A percentile compares a stretch with the other conserved stretches of the same genome.
Evolutionary conservation across 2,888 invertebrate species (phyloP).

Genomic region (Sacculina carcini): DNA sequence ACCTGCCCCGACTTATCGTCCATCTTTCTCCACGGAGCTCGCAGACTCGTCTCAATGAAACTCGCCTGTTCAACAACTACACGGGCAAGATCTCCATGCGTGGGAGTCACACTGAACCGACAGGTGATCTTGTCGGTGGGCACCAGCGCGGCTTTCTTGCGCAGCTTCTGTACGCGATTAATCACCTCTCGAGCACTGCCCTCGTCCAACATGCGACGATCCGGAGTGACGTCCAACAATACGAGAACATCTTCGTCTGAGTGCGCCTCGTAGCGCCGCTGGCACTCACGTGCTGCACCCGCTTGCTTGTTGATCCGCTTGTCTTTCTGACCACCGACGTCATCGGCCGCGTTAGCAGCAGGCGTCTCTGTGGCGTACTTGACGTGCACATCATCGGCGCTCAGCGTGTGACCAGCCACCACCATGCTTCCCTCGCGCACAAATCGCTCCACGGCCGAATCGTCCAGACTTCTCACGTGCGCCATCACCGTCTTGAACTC

Average conservation of each 20-base stretch:
- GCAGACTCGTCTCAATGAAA: too few species aligned
- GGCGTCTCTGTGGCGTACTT: slow-evolving; percentile 18
- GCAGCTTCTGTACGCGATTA: slow-evolving; percentile 78
- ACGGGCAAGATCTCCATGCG: slow-evolving; percentile 31
- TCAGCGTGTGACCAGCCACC: slow-evolving; percentile 37
- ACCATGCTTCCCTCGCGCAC: slow-evolving; percentile 39
- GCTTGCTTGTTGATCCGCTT: slow-evolving; percentile 49
- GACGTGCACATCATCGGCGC: slow-evolving; percentile 23
- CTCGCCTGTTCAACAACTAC: too few species aligned
- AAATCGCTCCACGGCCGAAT: slow-evolving; percentile 48
- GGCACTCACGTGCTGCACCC: slow-evolving; percentile 38
- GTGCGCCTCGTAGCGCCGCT: slow-evolving; percentile 43
- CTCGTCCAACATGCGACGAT: slow-evolving; percentile 72
- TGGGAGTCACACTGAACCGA: slow-evolving; percentile 37
- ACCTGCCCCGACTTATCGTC: too few species aligned
- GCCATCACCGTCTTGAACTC: slow-evolving; percentile 65
- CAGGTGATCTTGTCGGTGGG: slow-evolving; percentile 71
- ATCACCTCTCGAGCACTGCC: slow-evolving; percentile 84
- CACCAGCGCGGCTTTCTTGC: slow-evolving; percentile 77
- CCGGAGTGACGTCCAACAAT: slow-evolving; percentile 62
- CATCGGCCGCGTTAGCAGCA: slow-evolving; percentile 33
- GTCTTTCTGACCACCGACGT: slow-evolving; percentile 34
- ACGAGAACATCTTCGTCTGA: slow-evolving; percentile 41
- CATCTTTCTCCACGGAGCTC: too few species aligned
- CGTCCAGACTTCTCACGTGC: slow-evolving; percentile 47